Conservation (phyloP, 2,888 invertebrate species). For the Leptinotarsa haldemani region DNA sequence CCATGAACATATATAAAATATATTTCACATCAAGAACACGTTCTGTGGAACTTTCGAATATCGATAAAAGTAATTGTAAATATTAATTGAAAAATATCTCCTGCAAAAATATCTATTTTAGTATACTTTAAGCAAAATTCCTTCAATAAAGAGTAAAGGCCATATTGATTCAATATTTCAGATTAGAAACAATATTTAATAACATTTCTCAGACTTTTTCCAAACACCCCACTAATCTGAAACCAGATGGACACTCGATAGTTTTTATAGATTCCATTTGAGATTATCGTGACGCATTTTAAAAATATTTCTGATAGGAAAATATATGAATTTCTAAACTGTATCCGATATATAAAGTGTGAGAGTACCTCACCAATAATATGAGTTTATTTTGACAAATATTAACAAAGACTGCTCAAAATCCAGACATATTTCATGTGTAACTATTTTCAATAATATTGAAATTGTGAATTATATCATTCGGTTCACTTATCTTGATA, state of each 20-base stretch:
- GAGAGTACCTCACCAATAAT: slow-evolving; percentile 7
- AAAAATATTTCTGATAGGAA: slow-evolving; percentile 75
- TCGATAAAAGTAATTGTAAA: slow-evolving; percentile 57
- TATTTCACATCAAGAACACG: slow-evolving; percentile 67
- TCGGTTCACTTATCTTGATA: no score
- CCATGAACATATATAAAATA: slow-evolving; percentile 61
- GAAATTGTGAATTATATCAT: no score
- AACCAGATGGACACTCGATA: slow-evolving; percentile 47
- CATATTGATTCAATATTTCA: slow-evolving; percentile 57
- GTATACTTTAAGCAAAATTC: slow-evolving; percentile 62
- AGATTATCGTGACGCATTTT: slow-evolving; percentile 71
- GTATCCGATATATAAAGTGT: slow-evolving; percentile 54
- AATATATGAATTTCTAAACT: slow-evolving; percentile 64
- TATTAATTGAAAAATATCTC: slow-evolving; percentile 57
- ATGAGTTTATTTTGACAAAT: neutral
- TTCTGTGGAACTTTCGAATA: slow-evolving; percentile 66
- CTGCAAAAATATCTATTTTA: slow-evolving; percentile 62
- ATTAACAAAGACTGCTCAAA: neutral
- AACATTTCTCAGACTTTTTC: slow-evolving; percentile 23
- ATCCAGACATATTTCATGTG: no score
- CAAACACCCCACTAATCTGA: slow-evolving; percentile 51
- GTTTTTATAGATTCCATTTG: slow-evolving; percentile 53
- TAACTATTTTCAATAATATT: no score
- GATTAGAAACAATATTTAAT: slow-evolving; percentile 41
- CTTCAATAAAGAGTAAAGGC: slow-evolving; percentile 59